phyloP scores from a whole-genome alignment of 2,888 invertebrate genomes.

The Phymatocera aterrima region DNA sequence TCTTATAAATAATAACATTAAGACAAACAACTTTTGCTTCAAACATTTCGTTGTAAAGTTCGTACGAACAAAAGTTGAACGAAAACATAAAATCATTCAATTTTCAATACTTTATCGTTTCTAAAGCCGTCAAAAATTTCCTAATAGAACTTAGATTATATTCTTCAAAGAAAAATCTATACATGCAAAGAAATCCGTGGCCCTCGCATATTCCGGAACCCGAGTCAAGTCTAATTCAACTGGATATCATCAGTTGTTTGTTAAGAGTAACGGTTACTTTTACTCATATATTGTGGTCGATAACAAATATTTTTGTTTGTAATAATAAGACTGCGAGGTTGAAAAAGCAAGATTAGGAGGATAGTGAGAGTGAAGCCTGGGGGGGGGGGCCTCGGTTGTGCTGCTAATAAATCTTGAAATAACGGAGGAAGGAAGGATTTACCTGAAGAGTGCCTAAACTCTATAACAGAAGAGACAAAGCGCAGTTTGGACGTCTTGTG shows the following conservation, averaged over 20 bases:
- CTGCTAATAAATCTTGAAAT: conserved; percentile 49
- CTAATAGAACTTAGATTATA: no score
- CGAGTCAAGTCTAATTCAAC: no score
- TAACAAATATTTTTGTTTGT: not conserved
- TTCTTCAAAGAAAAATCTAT: no score
- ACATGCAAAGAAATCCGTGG: no score
- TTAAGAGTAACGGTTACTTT: not conserved
- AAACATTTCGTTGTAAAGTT: no score
- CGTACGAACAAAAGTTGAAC: no score
- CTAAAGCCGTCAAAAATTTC: no score
- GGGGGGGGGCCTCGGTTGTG: conserved; percentile 46
- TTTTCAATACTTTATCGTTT: no score
- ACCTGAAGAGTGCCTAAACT: conserved; percentile 88
- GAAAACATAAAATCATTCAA: no score
- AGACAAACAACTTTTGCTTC: no score
- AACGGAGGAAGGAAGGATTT: conserved; percentile 65
- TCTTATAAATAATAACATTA: no score
- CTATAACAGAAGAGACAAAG: conserved; percentile 89
- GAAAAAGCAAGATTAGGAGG: not conserved
- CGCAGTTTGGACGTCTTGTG: conserved; percentile 84
- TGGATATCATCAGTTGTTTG: not conserved
- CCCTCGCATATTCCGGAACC: no score
- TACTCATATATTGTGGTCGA: not conserved
- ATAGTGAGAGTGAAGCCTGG: conserved; percentile 18
- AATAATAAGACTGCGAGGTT: conserved; percentile 2